Percentiles rank a stretch among this genome's conserved stretches.
phyloP scores from a whole-genome alignment of 2,113 vertebrate genomes.

The Lamprotornis superbus region DNA sequence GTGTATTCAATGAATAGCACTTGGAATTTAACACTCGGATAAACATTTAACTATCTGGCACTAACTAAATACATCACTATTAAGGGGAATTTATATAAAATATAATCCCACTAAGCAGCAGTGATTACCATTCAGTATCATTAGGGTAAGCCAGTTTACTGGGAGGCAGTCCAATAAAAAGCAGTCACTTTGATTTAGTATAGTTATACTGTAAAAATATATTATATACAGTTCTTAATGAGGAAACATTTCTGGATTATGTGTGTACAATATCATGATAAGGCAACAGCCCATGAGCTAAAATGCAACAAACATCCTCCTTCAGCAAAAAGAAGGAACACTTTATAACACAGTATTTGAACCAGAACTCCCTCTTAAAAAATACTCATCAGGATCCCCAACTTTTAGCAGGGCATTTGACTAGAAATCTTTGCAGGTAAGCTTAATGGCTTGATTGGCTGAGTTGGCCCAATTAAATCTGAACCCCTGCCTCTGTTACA shows the following conservation, averaged over 20 bases:
- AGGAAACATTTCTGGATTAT: neutral
- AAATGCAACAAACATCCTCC: neutral
- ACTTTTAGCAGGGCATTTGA: neutral
- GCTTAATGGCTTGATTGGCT: neutral
- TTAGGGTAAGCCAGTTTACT: constrained; percentile 3
- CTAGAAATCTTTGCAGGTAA: neutral
- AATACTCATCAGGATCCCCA: neutral
- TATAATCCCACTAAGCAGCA: constrained; percentile 27
- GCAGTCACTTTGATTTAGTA: constrained; percentile 32
- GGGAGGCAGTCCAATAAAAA: constrained; percentile 30
- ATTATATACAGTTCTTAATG: neutral
- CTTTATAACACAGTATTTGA: neutral
- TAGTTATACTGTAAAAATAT: neutral
- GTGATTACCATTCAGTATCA: constrained; percentile 15
- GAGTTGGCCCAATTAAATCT: neutral
- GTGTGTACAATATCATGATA: neutral
- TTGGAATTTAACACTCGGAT: constrained; percentile 46
- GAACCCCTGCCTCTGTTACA: neutral
- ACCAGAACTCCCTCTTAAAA: neutral
- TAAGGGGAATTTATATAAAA: constrained; percentile 48
- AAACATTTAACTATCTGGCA: constrained; percentile 50
- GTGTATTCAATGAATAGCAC: constrained; percentile 36
- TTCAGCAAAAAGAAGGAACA: neutral
- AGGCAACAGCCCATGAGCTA: neutral
- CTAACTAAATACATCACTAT: constrained; percentile 40